phyloP scores from a whole-genome alignment of 2,888 invertebrate species.

The Pemphredon lugubris region DNA sequence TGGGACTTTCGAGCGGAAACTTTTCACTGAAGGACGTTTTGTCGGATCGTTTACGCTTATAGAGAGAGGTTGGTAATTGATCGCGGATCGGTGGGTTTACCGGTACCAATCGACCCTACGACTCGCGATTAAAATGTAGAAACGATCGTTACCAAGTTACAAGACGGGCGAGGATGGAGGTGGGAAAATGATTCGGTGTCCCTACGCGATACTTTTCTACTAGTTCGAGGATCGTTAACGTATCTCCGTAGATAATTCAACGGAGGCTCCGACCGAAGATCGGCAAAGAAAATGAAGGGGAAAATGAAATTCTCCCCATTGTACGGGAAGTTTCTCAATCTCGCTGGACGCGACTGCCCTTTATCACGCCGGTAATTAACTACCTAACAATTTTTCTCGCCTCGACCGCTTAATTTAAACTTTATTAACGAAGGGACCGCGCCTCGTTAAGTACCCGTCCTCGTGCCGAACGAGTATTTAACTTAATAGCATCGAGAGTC shows the following conservation, averaged over 20 bases:
- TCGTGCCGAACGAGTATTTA: no score
- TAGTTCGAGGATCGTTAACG: constrained; percentile 11
- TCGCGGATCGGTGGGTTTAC: no score
- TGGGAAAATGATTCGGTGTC: no score
- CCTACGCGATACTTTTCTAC: background rate
- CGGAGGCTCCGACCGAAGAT: constrained; percentile 20
- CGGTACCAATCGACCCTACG: no score
- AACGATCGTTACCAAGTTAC: no score
- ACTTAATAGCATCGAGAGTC: no score
- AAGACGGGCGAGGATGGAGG: no score
- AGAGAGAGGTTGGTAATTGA: no score
- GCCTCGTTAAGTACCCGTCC: constrained; percentile 34
- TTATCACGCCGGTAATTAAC: constrained; percentile 56
- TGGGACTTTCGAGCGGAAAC: no score
- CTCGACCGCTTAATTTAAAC: constrained; percentile 61
- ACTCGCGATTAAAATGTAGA: no score
- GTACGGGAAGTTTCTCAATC: constrained; percentile 54
- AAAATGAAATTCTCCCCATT: constrained; percentile 45
- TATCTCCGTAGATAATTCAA: constrained; percentile 11
- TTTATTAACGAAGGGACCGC: constrained; percentile 63
- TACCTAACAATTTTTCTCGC: constrained; percentile 53
- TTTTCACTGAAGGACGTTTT: no score
- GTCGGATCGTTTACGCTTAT: no score
- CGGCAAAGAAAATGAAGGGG: constrained; percentile 25
- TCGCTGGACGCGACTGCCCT: constrained; percentile 34